Conservation (phyloP, 2,888 invertebrate genomes). For the Halocaridina rubra region DNA sequence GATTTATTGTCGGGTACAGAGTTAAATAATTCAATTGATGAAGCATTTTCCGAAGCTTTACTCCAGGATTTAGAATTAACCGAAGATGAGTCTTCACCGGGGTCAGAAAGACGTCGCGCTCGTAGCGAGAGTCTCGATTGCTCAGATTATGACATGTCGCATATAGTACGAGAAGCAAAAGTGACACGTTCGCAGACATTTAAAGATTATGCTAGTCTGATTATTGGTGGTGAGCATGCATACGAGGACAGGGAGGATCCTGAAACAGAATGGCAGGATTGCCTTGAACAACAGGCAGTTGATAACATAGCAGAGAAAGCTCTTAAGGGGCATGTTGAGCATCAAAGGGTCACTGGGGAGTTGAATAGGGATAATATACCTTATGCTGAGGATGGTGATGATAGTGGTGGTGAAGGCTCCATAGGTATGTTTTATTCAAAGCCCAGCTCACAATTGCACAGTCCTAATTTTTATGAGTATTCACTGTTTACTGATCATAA, state of each 20-base stretch:
- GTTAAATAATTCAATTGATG: conserved; percentile 29
- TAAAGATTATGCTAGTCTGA: conserved; percentile 27
- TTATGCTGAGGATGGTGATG: not conserved
- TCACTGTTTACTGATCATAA: not conserved
- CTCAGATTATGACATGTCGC: not conserved
- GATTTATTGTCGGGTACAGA: conserved; percentile 41
- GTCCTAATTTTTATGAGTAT: not conserved
- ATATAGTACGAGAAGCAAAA: not conserved
- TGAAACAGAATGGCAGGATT: not conserved
- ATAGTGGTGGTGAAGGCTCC: conserved; percentile 31
- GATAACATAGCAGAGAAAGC: conserved; percentile 10
- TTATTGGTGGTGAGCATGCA: conserved; percentile 26
- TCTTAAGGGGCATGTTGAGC: conserved; percentile 23
- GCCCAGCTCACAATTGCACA: too few relatives aligned
- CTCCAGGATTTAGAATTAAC: conserved; percentile 36
- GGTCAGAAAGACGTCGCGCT: not conserved
- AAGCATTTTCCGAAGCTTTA: conserved; percentile 41
- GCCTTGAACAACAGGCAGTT: conserved; percentile 42
- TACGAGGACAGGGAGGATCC: not conserved
- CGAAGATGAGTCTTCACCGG: conserved; percentile 17
- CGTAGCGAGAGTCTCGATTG: not conserved
- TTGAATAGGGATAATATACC: not conserved
- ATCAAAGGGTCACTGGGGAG: conserved; percentile 6
- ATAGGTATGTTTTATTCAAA: conserved; percentile 46
- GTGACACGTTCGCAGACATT: conserved; percentile 20